Conservation (phyloP, 2,797 vertebrate genomes). For the Tadarida brasiliensis region DNA sequence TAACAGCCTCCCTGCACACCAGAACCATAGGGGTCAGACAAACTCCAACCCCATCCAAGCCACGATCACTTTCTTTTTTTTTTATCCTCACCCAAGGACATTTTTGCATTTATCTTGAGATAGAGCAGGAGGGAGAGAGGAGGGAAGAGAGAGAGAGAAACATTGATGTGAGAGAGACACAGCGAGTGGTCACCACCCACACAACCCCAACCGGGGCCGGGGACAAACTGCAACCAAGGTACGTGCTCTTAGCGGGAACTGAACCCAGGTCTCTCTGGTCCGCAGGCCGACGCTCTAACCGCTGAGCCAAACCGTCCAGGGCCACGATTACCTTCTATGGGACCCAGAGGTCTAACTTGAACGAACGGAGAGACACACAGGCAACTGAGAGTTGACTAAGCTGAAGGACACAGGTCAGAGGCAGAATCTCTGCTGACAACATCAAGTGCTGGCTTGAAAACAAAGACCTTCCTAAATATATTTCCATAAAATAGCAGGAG, state of each 20-base stretch:
- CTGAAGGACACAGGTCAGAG: neutral
- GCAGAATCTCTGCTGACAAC: neutral
- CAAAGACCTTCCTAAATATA: neutral
- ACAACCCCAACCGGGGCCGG: too few relatives aligned
- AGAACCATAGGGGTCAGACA: slow-evolving; percentile 31
- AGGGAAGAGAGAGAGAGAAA: too few relatives aligned
- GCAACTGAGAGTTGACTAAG: neutral
- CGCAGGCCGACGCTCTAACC: too few relatives aligned
- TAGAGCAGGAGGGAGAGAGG: too few relatives aligned
- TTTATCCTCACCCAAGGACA: too few relatives aligned
- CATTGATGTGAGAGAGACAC: too few relatives aligned
- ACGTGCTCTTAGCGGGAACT: too few relatives aligned
- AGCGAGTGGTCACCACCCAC: too few relatives aligned
- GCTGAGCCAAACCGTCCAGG: too few relatives aligned
- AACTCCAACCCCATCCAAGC: neutral
- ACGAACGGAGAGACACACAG: neutral
- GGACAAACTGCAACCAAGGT: too few relatives aligned
- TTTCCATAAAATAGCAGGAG: neutral
- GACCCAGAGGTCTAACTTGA: neutral
- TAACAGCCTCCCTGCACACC: slow-evolving; percentile 19
- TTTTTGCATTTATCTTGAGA: too few relatives aligned
- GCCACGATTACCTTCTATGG: neutral
- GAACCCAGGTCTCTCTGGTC: too few relatives aligned
- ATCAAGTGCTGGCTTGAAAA: neutral
- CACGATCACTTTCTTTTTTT: neutral